These are phyloP conservation scores for Drosophila trapezifrons DNA, from an alignment of 1,140 invertebrate species.

Conservation along the genomic window DNA sequence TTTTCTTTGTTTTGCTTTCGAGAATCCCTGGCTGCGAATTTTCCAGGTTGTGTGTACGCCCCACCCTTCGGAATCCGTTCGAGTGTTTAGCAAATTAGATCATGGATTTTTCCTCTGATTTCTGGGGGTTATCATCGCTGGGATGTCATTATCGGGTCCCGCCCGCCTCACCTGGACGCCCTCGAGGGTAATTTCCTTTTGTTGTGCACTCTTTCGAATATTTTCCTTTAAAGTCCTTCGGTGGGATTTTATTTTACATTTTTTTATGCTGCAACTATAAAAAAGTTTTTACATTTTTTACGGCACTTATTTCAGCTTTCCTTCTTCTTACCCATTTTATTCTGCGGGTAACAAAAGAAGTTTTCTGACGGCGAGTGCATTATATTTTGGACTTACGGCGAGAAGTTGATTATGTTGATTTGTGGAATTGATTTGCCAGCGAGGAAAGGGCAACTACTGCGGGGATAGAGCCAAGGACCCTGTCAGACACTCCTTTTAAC, in stretches of 20 bases:
- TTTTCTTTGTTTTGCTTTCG: slow-evolving; percentile 80
- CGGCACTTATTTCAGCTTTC: slow-evolving; percentile 63
- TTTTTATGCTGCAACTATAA: slow-evolving; percentile 77
- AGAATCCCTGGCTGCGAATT: slow-evolving; percentile 28
- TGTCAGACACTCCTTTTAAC: slow-evolving; percentile 39
- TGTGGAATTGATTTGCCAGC: slow-evolving; percentile 72
- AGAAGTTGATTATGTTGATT: slow-evolving; percentile 81
- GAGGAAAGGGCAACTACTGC: not conserved
- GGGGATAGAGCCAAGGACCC: slow-evolving; percentile 7
- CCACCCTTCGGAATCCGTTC: slow-evolving; percentile 17
- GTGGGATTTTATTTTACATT: slow-evolving; percentile 75
- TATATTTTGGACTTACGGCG: slow-evolving; percentile 76
- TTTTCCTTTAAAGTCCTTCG: slow-evolving; percentile 44
- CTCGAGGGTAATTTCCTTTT: slow-evolving; percentile 57
- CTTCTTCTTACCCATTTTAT: slow-evolving; percentile 38
- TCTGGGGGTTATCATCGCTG: slow-evolving; percentile 39
- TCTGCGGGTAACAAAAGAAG: slow-evolving; percentile 63
- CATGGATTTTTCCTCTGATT: slow-evolving; percentile 71
- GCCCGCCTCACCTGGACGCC: slow-evolving; percentile 49
- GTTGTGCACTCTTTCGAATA: slow-evolving; percentile 61
- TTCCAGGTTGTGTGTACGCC: slow-evolving; percentile 47
- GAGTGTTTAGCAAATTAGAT: slow-evolving; percentile 72
- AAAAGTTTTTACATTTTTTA: slow-evolving; percentile 83
- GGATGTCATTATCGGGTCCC: slow-evolving; percentile 67
- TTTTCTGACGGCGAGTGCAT: slow-evolving; percentile 68